Evolutionary conservation across 2,797 vertebrate species (phyloP).

Genomic region (Chloroceryle amazona): DNA sequence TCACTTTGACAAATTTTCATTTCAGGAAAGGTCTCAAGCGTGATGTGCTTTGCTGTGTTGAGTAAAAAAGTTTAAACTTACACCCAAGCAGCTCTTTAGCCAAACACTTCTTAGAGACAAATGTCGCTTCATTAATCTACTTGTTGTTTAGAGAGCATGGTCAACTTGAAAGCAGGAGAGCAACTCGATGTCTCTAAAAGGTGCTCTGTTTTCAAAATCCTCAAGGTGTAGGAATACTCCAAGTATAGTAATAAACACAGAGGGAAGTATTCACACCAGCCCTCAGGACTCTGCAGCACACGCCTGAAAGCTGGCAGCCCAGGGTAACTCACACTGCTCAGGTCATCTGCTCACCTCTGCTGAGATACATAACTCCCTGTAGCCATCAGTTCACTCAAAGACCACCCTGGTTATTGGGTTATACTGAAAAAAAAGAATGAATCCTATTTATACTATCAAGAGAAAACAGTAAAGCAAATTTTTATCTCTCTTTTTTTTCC

Average conservation of each 20-base stretch:
- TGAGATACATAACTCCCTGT: not conserved
- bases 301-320: not conserved
- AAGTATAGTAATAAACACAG: not conserved
- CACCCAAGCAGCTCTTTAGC: not conserved
- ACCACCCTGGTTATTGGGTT: not conserved
- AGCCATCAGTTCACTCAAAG: not conserved
- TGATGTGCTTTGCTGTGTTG: not conserved
- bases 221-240: not conserved
- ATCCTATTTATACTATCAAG: not conserved
- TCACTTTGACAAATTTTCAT: not conserved
- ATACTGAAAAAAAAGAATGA: not conserved
- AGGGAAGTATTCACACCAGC: not conserved
- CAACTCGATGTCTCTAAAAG: not conserved
- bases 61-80: not conserved
- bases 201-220: not conserved
- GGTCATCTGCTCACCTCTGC: not conserved
- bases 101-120: not conserved
- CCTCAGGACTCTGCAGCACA: not conserved
- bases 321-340: not conserved
- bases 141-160: not conserved
- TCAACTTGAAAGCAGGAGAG: not conserved
- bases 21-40: not conserved
- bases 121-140: not conserved
- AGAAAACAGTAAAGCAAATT: not conserved
- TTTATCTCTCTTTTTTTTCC: too few relatives aligned